Evolutionary conservation across 2,888 invertebrate species (phyloP), one percentile per base, ranked within the genome.

Genomic region (Periphyllus acericola): DNA sequence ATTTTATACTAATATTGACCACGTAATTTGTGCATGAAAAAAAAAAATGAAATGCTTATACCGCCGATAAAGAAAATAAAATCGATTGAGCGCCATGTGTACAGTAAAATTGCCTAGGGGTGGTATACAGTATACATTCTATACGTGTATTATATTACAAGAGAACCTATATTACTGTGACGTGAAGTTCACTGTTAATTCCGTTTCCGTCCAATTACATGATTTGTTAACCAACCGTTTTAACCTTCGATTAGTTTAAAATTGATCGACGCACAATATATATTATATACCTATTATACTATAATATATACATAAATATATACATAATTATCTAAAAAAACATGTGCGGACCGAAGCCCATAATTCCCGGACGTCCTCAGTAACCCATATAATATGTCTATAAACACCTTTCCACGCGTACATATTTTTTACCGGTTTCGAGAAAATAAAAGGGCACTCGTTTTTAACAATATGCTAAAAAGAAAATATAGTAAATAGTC

Each of bases 311-410:
- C 46, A n/a, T 34, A n/a, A 36, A 34, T n/a, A n/a, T 79, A 76
- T 76, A 80, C 34, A 46, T 71, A 36, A 40, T 40, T 68, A 68
- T 46, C 4, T 72, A 32, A 11, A 32, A n/a, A 21, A 74, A 83
- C 83, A 83, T 83, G 55, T 83, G 83, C n/a, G 36, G 19, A 83
- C 83, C 83, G 83, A 36, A 74, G 83, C 74, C 83, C 83, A 83
- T 60, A 72, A 55, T 34, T 74, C 83, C 74, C 74, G 36, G 55
- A 83, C 83, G 72, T 74, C 74, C 19, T 81, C 68, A 32, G 46
- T 29, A 68, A 68, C 81, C 68, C 52, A 71, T 52, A 46, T 80
- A 25, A 55, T 75, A 21, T 14, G n/a, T 34, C 25, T 52, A 36
- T 60, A 36, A 60, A 83, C 83, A 11, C 75, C 60, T 75, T 83